These are phyloP conservation scores for Macrochelys suwanniensis DNA, from an alignment of 2,797 vertebrate genomes.

Conservation along the genomic window DNA sequence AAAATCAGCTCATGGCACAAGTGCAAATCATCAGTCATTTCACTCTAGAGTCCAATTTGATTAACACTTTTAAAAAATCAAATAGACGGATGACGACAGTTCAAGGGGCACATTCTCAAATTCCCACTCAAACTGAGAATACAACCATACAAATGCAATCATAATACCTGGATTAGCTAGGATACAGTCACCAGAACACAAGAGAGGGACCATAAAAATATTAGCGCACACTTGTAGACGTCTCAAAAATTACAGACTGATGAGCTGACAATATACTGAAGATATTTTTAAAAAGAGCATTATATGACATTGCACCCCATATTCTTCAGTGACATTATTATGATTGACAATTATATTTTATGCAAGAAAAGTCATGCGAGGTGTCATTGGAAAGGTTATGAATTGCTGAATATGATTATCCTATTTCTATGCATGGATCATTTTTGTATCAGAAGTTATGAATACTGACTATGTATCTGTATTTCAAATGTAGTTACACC, in stretches of 20 bases:
- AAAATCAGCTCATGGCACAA: neutral
- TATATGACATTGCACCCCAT: too few relatives aligned
- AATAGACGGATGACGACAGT: neutral
- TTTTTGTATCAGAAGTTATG: too few relatives aligned
- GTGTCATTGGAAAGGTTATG: too few relatives aligned
- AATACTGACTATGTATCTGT: too few relatives aligned
- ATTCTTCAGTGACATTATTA: too few relatives aligned
- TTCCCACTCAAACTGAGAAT: slow-evolving; percentile 11
- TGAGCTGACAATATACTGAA: neutral
- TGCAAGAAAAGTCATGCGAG: too few relatives aligned
- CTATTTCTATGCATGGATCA: too few relatives aligned
- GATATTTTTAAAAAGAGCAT: neutral
- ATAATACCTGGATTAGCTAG: neutral
- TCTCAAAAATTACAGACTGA: slow-evolving; percentile 47
- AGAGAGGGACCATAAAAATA: slow-evolving; percentile 33
- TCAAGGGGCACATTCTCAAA: neutral
- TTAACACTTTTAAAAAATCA: neutral
- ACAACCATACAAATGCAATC: neutral
- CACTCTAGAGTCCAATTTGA: neutral
- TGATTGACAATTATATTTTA: too few relatives aligned
- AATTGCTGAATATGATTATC: too few relatives aligned
- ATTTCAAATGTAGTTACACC: too few relatives aligned
- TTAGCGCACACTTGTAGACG: slow-evolving; percentile 14
- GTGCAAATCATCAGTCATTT: neutral
- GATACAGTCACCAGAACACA: neutral